Base-by-base conservation (phyloP, 2,113 vertebrate species). In the Phalacrocorax pelagicus region DNA sequence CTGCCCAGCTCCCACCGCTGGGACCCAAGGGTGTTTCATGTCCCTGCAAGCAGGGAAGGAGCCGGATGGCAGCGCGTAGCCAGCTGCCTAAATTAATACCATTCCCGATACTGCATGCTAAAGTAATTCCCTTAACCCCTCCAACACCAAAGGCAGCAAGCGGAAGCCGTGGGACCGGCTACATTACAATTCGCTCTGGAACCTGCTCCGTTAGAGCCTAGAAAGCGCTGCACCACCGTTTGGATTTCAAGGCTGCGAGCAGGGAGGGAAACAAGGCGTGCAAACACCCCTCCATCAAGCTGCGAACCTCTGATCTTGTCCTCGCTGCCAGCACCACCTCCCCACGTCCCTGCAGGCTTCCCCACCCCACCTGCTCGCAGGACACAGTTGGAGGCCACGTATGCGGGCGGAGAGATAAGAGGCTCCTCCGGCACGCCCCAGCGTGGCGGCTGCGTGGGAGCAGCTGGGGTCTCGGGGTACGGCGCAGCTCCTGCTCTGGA, bases 181-280 rank as follows among this genome's bases (percentile, higher is more conserved):
- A 27, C 71, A 19, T 34, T 20, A 27, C 10, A 11, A 23, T 19
- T 59, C 1, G 0, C 69, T 40, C 63, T 27, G 63, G 52, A 67
- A 13, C 52, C 71, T 2, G 11, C 65, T 44, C 55, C 0, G 0
- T 27, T 12, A 15, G 14, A 86, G 75, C 63, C 79, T 1, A 3
- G 29, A 38, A 16, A 57, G 69, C 0, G 1, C 88, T 12, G 38
- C 3, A 5, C 59, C 1, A 7, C 9, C 4, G 0, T 15, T 11
- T 19, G 42, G 47, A 22, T 55, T 49, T 26, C 52, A 5, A 24
- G 20, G 84, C 92, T 9, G 52, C 0, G 15, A 77, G 88, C 44
- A 34, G 73, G 49, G 84, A 81, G 47, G 73, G 81, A 13, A 71
- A 81, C 27, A 4, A 40, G 52, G 69, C 1, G 2, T 2, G 77